Evolutionary conservation across 2,797 vertebrate genomes (phyloP).

Genomic region (Acridotheres tristis): DNA sequence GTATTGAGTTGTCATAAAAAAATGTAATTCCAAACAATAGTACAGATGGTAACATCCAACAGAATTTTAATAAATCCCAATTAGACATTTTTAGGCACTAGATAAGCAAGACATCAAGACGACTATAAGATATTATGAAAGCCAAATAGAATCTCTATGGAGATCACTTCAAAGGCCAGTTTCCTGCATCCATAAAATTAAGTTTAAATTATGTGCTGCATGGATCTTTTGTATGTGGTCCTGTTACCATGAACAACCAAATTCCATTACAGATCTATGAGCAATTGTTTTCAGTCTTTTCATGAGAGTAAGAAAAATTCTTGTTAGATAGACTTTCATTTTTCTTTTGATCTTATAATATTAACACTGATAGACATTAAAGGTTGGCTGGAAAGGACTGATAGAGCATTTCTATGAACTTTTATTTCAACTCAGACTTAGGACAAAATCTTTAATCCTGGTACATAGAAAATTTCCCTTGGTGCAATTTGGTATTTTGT

Average conservation of each 20-base stretch:
- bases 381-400: background rate
- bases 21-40: background rate
- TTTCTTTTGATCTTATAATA: background rate
- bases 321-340: background rate
- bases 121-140: background rate
- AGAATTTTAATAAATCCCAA: background rate
- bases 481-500: background rate
- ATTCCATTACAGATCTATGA: background rate
- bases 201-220: background rate
- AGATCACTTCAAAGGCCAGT: slow-evolving; percentile 23
- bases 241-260: slow-evolving; percentile 13
- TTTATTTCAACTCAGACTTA: background rate
- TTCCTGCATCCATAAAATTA: slow-evolving; percentile 19
- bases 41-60: background rate
- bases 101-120: background rate
- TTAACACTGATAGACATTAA: background rate
- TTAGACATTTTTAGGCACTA: background rate
- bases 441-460: background rate
- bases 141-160: background rate
- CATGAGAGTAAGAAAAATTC: background rate
- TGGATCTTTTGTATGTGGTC: background rate
- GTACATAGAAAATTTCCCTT: background rate
- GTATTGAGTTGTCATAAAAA: background rate
- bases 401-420: background rate
- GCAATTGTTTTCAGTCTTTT: background rate